These are phyloP conservation scores for Poliocrania exsul DNA, from an alignment of 2,797 vertebrate species.

Conservation along the genomic window DNA sequence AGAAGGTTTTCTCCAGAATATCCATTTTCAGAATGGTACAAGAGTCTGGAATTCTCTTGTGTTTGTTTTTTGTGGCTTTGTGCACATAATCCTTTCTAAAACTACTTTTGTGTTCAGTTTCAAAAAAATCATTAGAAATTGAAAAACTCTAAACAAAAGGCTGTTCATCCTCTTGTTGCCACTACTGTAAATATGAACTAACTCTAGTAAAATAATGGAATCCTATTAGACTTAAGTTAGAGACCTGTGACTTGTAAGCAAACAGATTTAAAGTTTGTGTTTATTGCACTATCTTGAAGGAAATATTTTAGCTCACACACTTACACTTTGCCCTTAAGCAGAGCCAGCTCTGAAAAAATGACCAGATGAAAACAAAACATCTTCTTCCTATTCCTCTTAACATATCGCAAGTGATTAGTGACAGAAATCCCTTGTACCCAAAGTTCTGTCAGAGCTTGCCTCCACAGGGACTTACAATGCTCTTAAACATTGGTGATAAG, in stretches of 20 bases:
- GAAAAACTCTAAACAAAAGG: not conserved
- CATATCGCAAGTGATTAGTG: not conserved
- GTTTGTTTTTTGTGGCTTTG: not conserved
- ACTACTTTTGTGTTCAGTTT: not conserved
- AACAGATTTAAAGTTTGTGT: not conserved
- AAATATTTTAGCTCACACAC: not conserved
- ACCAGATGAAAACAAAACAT: not conserved
- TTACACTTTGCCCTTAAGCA: not conserved
- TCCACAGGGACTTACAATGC: not conserved
- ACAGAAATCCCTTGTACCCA: not conserved
- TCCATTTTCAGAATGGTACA: not conserved
- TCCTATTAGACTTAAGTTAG: not conserved
- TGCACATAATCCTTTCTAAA: not conserved
- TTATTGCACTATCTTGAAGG: not conserved
- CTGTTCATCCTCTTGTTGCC: not conserved
- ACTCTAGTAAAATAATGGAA: not conserved
- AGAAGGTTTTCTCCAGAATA: not conserved
- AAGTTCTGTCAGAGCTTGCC: not conserved
- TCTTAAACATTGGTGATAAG: conserved; percentile 2
- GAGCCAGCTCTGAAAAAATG: not conserved
- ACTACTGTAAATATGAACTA: not conserved
- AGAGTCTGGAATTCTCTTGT: not conserved
- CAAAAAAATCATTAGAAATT: not conserved
- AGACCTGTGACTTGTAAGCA: not conserved
- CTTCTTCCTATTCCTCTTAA: not conserved